phyloP scores from a whole-genome alignment of 2,888 invertebrate genomes.

The Spilarctia lutea region DNA sequence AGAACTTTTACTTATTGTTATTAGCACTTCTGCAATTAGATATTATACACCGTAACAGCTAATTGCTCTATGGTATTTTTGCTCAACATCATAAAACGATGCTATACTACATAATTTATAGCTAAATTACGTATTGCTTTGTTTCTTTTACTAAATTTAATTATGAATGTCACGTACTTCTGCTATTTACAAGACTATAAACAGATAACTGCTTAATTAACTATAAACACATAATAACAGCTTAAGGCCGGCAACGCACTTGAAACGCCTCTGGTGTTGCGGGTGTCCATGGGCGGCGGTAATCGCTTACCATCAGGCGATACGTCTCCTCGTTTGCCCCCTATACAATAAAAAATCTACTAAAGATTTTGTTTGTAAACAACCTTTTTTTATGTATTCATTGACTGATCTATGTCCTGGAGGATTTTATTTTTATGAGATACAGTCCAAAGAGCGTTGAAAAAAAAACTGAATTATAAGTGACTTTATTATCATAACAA shows the following conservation, averaged over 20 bases:
- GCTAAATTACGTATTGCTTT: constrained; percentile 18
- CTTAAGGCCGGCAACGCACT: no score
- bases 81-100: neutral
- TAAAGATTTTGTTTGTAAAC: neutral
- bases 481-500: neutral
- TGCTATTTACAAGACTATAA: neutral
- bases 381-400: neutral
- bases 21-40: neutral
- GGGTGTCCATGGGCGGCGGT: no score
- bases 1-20: neutral
- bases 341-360: no score
- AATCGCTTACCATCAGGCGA: no score
- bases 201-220: neutral
- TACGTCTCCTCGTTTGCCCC: no score
- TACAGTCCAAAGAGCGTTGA: neutral
- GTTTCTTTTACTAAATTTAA: constrained; percentile 2
- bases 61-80: neutral
- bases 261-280: no score
- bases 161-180: neutral
- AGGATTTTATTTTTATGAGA: neutral
- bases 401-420: neutral
- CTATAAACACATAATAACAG: neutral
- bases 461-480: neutral
- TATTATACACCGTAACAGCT: neutral
- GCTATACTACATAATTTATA: constrained; percentile 3